phyloP scores from a whole-genome alignment of 2,888 invertebrate species.

The Catocala sponsa region DNA sequence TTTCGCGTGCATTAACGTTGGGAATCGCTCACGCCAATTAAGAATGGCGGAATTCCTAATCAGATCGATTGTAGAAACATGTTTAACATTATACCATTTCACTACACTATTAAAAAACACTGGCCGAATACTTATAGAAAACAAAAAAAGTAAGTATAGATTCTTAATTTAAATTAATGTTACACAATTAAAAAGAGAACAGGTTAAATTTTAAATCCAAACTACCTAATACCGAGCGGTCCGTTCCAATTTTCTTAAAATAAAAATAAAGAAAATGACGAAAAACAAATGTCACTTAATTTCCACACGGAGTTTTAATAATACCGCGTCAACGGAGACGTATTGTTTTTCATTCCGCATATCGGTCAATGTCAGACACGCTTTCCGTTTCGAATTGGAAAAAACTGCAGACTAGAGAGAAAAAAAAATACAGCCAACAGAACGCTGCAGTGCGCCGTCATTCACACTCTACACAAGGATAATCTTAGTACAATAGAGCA shows the following conservation, averaged over 20 bases:
- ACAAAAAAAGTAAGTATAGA: neutral
- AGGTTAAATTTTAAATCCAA: slow-evolving; percentile 31
- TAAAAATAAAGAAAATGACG: slow-evolving; percentile 35
- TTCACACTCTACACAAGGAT: slow-evolving; percentile 50
- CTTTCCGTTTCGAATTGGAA: slow-evolving; percentile 72
- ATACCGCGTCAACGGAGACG: slow-evolving; percentile 48
- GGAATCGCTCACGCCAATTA: slow-evolving; percentile 34
- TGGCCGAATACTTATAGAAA: neutral
- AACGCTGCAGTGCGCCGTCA: slow-evolving; percentile 48
- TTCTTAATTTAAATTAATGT: slow-evolving; percentile 4
- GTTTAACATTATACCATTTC: neutral
- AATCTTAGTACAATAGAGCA: slow-evolving; percentile 37
- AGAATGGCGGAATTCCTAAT: slow-evolving; percentile 30
- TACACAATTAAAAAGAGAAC: slow-evolving; percentile 20
- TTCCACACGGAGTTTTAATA: slow-evolving; percentile 41
- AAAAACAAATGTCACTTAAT: slow-evolving; percentile 44
- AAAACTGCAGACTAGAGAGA: slow-evolving; percentile 50
- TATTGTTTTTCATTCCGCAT: slow-evolving; percentile 78
- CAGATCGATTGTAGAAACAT: slow-evolving; percentile 19
- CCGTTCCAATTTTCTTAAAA: slow-evolving; percentile 34
- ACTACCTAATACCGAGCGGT: slow-evolving; percentile 31
- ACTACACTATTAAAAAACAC: neutral
- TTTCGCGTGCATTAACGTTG: slow-evolving; percentile 26
- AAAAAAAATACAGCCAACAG: slow-evolving; percentile 38
- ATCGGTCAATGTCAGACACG: slow-evolving; percentile 81